phyloP scores from a whole-genome alignment of 2,113 vertebrate genomes.

The Hemiscyllium ocellatum region DNA sequence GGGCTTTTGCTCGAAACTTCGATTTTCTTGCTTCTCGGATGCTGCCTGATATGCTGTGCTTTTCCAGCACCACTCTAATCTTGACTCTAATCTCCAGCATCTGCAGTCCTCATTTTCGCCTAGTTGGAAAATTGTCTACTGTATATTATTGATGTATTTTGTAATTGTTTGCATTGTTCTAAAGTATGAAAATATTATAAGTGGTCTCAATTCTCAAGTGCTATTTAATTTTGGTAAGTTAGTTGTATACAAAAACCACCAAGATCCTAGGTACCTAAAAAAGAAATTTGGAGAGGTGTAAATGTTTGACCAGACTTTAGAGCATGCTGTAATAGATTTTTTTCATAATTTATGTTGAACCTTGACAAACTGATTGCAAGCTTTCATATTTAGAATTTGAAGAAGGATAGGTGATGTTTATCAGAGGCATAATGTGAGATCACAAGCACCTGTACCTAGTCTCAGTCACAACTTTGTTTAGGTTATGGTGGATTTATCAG shows the following conservation, averaged over 20 bases:
- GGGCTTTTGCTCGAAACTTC: too few species aligned
- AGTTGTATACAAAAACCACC: neutral
- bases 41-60: too few species aligned
- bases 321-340: neutral
- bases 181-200: neutral
- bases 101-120: too few species aligned
- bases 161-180: neutral
- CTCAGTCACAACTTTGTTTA: neutral
- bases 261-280: neutral
- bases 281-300: neutral
- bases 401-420: neutral
- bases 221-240: neutral
- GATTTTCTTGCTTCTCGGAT: too few species aligned
- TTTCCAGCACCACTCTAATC: too few species aligned
- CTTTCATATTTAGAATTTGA: neutral
- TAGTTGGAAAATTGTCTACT: too few species aligned
- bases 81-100: too few species aligned
- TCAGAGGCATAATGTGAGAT: neutral
- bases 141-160: neutral
- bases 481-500: neutral
- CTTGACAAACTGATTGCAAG: neutral
- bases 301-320: neutral
- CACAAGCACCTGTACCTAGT: neutral
- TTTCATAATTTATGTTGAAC: neutral
- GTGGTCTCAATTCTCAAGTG: neutral